Percentiles rank a stretch among this genome's conserved stretches.
Conservation (phyloP, 2,797 vertebrate species). For the Hemitrygon akajei region DNA sequence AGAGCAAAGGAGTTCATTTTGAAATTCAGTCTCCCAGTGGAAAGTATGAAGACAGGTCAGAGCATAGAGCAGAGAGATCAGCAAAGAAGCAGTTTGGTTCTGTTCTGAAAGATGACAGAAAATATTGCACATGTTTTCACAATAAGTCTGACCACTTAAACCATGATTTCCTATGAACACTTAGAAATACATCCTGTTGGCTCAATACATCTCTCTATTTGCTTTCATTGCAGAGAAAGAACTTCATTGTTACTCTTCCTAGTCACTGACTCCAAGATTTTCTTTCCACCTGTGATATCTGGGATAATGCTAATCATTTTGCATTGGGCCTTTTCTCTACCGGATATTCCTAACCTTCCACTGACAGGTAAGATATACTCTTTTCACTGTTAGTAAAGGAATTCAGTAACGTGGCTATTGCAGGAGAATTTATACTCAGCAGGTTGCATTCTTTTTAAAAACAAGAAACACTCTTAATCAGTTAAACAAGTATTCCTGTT, state of each 20-base stretch:
- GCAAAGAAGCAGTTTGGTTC: not conserved
- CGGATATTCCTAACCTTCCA: not conserved
- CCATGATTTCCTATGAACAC: slow-evolving; percentile 28
- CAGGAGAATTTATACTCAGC: too few species aligned
- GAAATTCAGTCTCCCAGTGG: not conserved
- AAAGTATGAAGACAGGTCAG: not conserved
- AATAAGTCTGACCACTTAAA: slow-evolving; percentile 34
- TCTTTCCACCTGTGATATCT: too few species aligned
- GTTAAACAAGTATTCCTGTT: not conserved
- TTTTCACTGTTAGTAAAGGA: not conserved
- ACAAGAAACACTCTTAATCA: too few species aligned
- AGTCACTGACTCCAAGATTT: not conserved
- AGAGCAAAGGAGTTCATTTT: not conserved
- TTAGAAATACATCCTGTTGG: slow-evolving; percentile 22
- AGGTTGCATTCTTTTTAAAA: not conserved
- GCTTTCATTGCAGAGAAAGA: not conserved
- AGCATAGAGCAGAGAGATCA: too few species aligned
- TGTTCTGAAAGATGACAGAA: not conserved
- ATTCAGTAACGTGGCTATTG: not conserved
- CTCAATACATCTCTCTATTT: not conserved
- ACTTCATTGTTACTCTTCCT: not conserved
- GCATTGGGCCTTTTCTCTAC: too few species aligned
- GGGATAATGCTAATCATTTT: not conserved
- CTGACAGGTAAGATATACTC: slow-evolving; percentile 2
- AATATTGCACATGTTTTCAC: not conserved